Base-by-base conservation (phyloP, 2,797 vertebrate genomes). In the Glyptemys insculpta region DNA sequence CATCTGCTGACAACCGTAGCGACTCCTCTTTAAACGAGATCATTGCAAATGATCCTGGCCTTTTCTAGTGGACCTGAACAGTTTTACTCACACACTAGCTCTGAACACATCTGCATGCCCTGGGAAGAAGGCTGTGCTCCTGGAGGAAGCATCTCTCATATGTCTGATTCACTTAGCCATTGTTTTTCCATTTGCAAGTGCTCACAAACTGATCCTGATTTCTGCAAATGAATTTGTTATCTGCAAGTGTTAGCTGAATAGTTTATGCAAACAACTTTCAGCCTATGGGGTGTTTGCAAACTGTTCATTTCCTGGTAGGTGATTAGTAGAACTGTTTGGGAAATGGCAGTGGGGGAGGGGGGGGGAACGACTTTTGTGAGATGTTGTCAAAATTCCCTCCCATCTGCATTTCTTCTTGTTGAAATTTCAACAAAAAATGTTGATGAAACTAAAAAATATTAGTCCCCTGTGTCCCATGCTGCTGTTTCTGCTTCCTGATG, bases 141-240 rank as follows among this genome's bases (percentile, higher is more conserved):
- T 91, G 91, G 72, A 92, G 93, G 74, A 88, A 84, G 91, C 47
- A 87, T 65, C 62, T 68, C 93, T 79, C 94, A 82, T n/a, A 9
- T 12, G 72, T 74, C 68, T 1, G 0, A 93, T 68, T 79, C 92
- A 86, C 41, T 90, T 52, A 81, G 83, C 82, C 41, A 14, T 89
- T 85, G 62, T 56, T 93, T 93, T 91, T 65, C 88, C 83, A 79
- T 95, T 96, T 95, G 81, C 3, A 0, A 87, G 87, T 82, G 92
- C 95, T 57, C 92, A 95, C 95, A 95, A 96, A 92, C 96, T 81
- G 94, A 96, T 96, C 95, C 93, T 91, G 90, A 96, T 97, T 97
- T 94, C 95, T 88, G 94, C 94, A 97, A 97, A 97, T 96, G 96
- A 97, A 96, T 97, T 97, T 97, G 96, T 97, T 97, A 97, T 97